Base-by-base conservation (phyloP, 2,113 vertebrate genomes). In the Serinus canaria region DNA sequence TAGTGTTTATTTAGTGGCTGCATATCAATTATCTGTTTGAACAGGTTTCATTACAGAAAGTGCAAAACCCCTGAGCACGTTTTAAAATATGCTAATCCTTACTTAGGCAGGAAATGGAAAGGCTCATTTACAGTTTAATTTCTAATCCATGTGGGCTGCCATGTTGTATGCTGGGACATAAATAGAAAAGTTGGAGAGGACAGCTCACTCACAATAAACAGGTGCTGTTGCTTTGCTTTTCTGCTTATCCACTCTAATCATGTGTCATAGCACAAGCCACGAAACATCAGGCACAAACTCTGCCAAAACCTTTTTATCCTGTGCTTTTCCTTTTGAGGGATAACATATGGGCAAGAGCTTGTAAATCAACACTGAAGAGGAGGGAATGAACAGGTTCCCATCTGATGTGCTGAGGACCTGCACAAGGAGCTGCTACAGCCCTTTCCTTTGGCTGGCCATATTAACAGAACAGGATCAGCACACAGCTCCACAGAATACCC, bases 91-190 rank as follows among this genome's bases (percentile, higher is more conserved):
- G 73, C 70, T 96, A 91, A 97, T 97, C 93, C 77, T 97, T 96
- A 60, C 89, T 95, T 92, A 95, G 73, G 63, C 88, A 87, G 77
- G 79, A 95, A 97, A 90, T 66, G 28, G 67, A 87, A 94, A 95
- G 60, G 47, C 49, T 95, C 82, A 90, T 96, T 97, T 97, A 91
- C 87, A 93, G 79, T 96, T 97, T 97, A 95, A 97, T 97, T 97
- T 96, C 83, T 96, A 94, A 97, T 91, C 88, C 33, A 74, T 96
- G 95, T 96, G 89, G 92, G 75, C 90, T 95, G 91, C 95, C 91
- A 95, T 89, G 62, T 84, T 94, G 86, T 96, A 64, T 85, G 58
- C 79, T 87, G 85, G 64, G 69, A 83, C 87, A 75, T 87, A 96
- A 97, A 96, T 86, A 96, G 82, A 87, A 96, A 97, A 96, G 52